Base-by-base conservation (phyloP, 2,888 invertebrate genomes). In the Rhagonycha lutea region DNA sequence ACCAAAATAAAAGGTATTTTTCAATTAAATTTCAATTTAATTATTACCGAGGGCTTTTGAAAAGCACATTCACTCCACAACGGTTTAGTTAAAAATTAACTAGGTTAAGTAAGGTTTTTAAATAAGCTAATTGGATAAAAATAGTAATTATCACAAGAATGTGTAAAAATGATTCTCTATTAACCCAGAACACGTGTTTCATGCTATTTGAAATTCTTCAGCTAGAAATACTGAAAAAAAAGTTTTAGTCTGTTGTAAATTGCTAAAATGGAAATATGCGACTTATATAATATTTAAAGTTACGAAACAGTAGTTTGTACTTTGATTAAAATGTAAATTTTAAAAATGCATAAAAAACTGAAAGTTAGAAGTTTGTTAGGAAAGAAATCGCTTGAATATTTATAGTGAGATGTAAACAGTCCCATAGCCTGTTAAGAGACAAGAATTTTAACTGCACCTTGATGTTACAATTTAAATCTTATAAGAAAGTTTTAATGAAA, bases 401-500 rank as follows among this genome's bases (percentile, higher is more conserved):
- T 69, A 69, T 61, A 61, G 61, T 69, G 26, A 63, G 63, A 73
- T 73, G 68, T 73, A 69, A 62, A 68, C 32, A 73, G 69, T 68
- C 69, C 73, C 68, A 26, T 73, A 73, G 73, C 73, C 61, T 73
- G 69, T 74, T 65, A 63, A 65, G 67, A 67, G 26, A 61, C 61
- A 75, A 70, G 68, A 75, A 75, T 75, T 70, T 75, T 75, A 75
- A 75, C 75, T 70, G 68, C 71, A 75, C 75, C 75, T 75, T 75
- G 75, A 80, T 81, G 82, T 80, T 81, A 82, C 82, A 82, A 82
- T 82, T 82, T 82, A 81, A 82, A 82, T 82, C 82, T 82, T 82
- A 82, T 84, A 83, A 83, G 81, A 84, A 84, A 84, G 83, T 84
- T 84, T 83, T 84, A 84, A 84, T 84, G 84, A 83, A 83, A 84